A percentile compares a stretch with the other conserved stretches of the same genome.
phyloP scores from a whole-genome alignment of 2,113 vertebrate species.

The Rafetus swinhoei region DNA sequence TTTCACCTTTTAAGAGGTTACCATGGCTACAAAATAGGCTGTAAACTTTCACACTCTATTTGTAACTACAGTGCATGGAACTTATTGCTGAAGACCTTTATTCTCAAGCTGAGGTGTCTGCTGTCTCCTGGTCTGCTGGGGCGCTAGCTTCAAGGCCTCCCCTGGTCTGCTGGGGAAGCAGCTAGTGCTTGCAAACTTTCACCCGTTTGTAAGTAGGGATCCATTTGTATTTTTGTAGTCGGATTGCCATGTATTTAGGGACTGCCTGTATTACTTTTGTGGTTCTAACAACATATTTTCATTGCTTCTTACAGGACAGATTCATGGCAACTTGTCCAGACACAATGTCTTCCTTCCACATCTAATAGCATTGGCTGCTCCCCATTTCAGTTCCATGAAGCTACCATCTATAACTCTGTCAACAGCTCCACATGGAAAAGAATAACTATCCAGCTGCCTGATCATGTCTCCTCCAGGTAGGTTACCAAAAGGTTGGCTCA shows the following conservation, averaged over 20 bases:
- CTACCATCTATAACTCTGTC: constrained; percentile 95
- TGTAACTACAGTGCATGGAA: background rate
- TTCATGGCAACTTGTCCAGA: constrained; percentile 95
- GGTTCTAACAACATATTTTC: background rate
- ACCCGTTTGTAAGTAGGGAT: no score
- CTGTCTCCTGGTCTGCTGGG: no score
- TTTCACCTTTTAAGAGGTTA: background rate
- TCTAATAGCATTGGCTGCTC: constrained; percentile 96
- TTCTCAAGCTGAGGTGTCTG: no score
- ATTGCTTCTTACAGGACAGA: constrained; percentile 84
- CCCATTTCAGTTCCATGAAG: constrained; percentile 98
- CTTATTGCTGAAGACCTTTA: background rate
- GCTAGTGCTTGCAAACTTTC: no score
- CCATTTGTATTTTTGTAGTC: constrained; percentile 6
- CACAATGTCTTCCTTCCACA: constrained; percentile 95
- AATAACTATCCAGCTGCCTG: constrained; percentile 94
- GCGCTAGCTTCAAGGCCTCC: no score
- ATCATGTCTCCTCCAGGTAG: constrained; percentile 95
- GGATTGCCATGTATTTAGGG: no score
- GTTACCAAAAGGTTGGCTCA: constrained; percentile 13
- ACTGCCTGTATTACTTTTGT: constrained; percentile 25
- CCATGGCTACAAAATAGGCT: background rate
- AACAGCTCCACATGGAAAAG: constrained; percentile 95
- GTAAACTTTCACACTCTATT: background rate
- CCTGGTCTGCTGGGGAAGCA: no score